Conservation (phyloP, 2,113 vertebrate species). For the Cyprinodon tularosa region DNA sequence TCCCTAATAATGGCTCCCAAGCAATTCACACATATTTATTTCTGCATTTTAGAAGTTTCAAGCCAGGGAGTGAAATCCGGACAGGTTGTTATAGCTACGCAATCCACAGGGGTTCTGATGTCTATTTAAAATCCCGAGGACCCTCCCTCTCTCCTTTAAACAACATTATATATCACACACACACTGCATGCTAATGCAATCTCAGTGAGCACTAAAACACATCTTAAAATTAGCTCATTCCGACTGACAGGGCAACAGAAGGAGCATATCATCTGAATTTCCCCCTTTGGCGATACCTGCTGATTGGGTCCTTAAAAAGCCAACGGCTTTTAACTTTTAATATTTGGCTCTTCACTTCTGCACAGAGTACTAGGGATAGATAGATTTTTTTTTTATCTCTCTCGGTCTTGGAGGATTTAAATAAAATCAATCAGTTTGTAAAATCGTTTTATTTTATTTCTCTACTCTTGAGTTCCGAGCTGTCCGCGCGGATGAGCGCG, state of each 20-base stretch:
- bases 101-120: conserved; percentile 85
- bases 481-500: conserved; percentile 69
- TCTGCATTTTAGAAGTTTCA: conserved; percentile 87
- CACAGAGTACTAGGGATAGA: conserved; percentile 77
- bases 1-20: conserved; percentile 58
- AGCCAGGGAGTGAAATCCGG: conserved; percentile 88
- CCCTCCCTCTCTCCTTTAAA: conserved; percentile 83
- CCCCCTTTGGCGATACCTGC: conserved; percentile 86
- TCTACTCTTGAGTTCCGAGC: conserved; percentile 51
- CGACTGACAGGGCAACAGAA: conserved; percentile 74
- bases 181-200: conserved; percentile 83
- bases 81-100: conserved; percentile 91
- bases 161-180: conserved; percentile 85
- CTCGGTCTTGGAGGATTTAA: conserved; percentile 25
- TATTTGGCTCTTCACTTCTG: conserved; percentile 80
- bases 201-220: conserved; percentile 89
- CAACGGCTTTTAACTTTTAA: conserved; percentile 81
- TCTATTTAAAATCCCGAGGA: conserved; percentile 86
- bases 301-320: conserved; percentile 83
- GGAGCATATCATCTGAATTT: conserved; percentile 82
- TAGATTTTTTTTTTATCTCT: conserved; percentile 24
- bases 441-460: not conserved
- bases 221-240: conserved; percentile 84
- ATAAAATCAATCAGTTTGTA: conserved; percentile 29
- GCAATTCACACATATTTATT: conserved; percentile 80